Evolutionary conservation across 2,113 vertebrate species (phyloP).

Genomic region (Clarias batrachus): DNA sequence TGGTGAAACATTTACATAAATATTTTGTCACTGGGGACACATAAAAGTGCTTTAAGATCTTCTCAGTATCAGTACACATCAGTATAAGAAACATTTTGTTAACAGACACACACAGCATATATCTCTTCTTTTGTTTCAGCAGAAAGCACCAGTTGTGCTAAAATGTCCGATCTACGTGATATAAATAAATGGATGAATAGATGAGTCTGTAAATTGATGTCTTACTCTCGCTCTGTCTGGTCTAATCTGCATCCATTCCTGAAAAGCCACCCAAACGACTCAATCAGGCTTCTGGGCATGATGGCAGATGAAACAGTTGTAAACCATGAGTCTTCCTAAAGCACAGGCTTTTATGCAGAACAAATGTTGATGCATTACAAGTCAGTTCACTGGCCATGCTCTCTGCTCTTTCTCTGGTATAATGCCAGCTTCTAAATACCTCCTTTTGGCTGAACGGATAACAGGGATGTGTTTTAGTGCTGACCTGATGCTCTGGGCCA

Average conservation of each 20-base stretch:
- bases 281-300: background rate
- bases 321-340: conserved; percentile 11
- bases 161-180: conserved; percentile 12
- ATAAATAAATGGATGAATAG: conserved; percentile 32
- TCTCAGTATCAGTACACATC: background rate
- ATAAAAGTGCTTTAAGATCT: conserved; percentile 20
- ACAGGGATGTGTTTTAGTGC: background rate
- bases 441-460: conserved; percentile 13
- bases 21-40: conserved; percentile 28
- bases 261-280: conserved; percentile 25
- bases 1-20: conserved; percentile 8
- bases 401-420: conserved; percentile 7
- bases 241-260: background rate
- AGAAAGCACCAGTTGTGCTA: conserved; percentile 15
- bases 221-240: background rate
- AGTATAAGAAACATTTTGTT: conserved; percentile 15
- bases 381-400: conserved; percentile 3
- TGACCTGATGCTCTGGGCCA: conserved; percentile 32
- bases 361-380: conserved; percentile 38
- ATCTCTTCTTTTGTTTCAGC: conserved; percentile 17
- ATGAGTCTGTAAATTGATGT: conserved; percentile 34
- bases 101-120: conserved; percentile 18
- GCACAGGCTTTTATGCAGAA: conserved; percentile 35
- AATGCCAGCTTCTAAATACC: conserved; percentile 25
- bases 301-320: conserved; percentile 14